Base-by-base conservation (phyloP, 2,888 invertebrate genomes). In the Melieria crassipennis region DNA sequence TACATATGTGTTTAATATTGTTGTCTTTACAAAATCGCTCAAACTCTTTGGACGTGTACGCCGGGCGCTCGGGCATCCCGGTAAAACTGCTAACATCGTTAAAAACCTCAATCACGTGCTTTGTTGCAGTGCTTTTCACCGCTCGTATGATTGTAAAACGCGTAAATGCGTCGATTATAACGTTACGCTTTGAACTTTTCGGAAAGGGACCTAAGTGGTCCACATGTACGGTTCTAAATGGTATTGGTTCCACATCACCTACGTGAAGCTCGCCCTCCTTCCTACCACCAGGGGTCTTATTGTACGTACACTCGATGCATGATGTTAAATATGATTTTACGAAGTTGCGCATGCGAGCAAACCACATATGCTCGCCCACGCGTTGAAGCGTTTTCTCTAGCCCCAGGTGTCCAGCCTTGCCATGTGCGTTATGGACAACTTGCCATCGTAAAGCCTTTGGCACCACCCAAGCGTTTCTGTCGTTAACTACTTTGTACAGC, bases 341-440 rank as follows among this genome's bases (percentile, higher is more conserved):
- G 64, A 83, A 86, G 4, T 75, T 69, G 46, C 78, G 75, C 84
- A 86, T 84, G 4, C 79, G 78, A 0, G 82, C 80, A 69, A 87
- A 87, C 85, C 85, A 87, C 76, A 85, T 87, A 11, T 77, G 73
- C 47, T 79, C 76, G 0, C 72, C 52, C 76, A 80, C 45, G 77
- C 79, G 13, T 68, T 79, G 62, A 76, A 81, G 6, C 74, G 67
- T 16, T 78, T 83, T 74, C 7, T 76, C 71, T 3, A 72, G n/a
- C 1, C 73, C 69, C 61, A 74, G 71, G 66, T 76, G 75, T 5
- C 73, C 76, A 47, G 71, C 50, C 46, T 77, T 73, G 10, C 76
- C 76, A 52, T 78, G 77, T 9, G 71, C 60, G 52, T 56, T 62
- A 6, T 66, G 56, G 3, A 50, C 47, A 4, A 72, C 43, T 11